These are phyloP conservation scores for Aptenodytes forsteri DNA, from an alignment of 2,113 vertebrate species.

Conservation along the genomic window DNA sequence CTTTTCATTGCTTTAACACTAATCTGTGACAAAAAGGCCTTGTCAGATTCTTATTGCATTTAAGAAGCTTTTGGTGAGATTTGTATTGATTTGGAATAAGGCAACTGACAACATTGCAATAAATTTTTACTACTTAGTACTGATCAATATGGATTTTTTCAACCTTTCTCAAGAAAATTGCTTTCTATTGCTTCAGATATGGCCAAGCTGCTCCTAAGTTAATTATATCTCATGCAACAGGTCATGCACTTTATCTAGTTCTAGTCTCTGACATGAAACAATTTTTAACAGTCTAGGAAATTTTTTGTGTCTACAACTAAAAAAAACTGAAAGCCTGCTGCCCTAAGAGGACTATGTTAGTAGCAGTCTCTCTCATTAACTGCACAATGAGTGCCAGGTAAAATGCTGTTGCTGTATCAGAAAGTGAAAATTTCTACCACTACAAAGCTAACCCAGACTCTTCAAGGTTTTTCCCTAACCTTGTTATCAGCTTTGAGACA, in stretches of 20 bases:
- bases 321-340: neutral
- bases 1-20: slow-evolving; percentile 78
- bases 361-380: neutral
- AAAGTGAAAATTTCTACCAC: neutral
- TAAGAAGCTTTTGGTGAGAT: slow-evolving; percentile 82
- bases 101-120: slow-evolving; percentile 81
- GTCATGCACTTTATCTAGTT: slow-evolving; percentile 61
- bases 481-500: neutral
- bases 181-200: slow-evolving; percentile 76
- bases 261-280: neutral
- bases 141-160: slow-evolving; percentile 88
- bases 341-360: neutral
- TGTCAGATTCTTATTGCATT: slow-evolving; percentile 79
- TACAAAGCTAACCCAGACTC: neutral
- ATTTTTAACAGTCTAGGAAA: slow-evolving; percentile 5
- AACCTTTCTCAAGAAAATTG: slow-evolving; percentile 83
- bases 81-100: slow-evolving; percentile 84
- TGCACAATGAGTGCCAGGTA: neutral
- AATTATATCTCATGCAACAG: slow-evolving; percentile 78
- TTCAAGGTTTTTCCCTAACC: neutral
- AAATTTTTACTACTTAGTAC: slow-evolving; percentile 87
- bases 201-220: slow-evolving; percentile 65
- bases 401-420: neutral
- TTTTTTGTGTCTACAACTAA: neutral
- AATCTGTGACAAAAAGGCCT: slow-evolving; percentile 81